A percentile compares a stretch with the other conserved stretches of the same genome.
phyloP scores from a whole-genome alignment of 1,140 invertebrate genomes.

The Octopus sinensis region DNA sequence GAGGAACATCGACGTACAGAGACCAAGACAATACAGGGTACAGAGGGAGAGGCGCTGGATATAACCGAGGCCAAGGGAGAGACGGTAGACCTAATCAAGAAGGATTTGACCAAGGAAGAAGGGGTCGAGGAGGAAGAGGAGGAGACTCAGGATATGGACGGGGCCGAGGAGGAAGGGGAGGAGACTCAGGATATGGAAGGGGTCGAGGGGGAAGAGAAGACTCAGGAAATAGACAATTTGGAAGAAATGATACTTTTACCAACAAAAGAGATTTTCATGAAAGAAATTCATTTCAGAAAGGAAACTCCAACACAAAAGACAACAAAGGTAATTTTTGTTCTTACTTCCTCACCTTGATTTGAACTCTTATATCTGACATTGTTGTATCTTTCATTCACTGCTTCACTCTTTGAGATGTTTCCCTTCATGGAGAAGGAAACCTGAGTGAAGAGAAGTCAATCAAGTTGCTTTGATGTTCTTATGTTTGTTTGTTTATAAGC shows the following conservation, averaged over 20 bases:
- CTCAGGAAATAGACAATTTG: not conserved
- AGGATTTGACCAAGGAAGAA: not conserved
- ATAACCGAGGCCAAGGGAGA: not conserved
- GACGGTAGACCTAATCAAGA: slow-evolving; percentile 19
- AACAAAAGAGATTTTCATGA: no score
- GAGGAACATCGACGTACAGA: slow-evolving; percentile 15
- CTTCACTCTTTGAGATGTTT: no score
- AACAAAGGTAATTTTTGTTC: no score
- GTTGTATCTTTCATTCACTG: no score
- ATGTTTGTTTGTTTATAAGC: no score
- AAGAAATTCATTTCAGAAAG: no score
- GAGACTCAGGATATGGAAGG: slow-evolving; percentile 10
- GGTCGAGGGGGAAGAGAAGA: not conserved
- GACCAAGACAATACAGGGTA: not conserved
- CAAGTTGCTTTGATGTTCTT: no score
- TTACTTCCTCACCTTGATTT: no score
- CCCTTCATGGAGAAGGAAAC: no score
- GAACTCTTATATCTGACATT: no score
- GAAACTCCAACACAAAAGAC: no score
- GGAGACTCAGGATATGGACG: not conserved
- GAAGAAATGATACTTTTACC: not conserved
- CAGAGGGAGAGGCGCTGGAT: slow-evolving; percentile 15
- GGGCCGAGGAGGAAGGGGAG: slow-evolving; percentile 7
- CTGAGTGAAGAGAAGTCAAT: no score
- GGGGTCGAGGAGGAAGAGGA: not conserved